These are phyloP conservation scores for Sciaenops ocellatus DNA, from an alignment of 2,797 vertebrate species.

Conservation along the genomic window DNA sequence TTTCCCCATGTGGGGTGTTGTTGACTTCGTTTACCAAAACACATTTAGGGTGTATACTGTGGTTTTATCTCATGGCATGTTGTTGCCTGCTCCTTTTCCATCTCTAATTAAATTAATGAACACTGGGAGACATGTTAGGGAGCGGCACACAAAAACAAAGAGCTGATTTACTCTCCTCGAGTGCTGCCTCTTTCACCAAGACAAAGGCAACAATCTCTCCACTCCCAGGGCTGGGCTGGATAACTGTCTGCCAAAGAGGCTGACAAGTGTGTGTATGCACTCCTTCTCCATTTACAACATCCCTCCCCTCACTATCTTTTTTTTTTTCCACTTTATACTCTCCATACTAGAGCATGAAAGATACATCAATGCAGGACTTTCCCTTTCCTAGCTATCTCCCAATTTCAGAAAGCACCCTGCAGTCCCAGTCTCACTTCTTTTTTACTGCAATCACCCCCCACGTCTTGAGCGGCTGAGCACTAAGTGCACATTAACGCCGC, in stretches of 20 bases:
- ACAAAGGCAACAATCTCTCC: conserved; percentile 74
- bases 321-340: conserved; percentile 13
- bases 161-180: conserved; percentile 73
- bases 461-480: conserved; percentile 36
- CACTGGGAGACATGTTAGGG: conserved; percentile 71
- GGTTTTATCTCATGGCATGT: conserved; percentile 63
- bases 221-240: conserved; percentile 74
- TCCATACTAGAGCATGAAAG: conserved; percentile 14
- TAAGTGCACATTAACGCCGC: conserved; percentile 61
- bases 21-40: conserved; percentile 35
- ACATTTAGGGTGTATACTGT: conserved; percentile 50
- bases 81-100: conserved; percentile 63
- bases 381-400: conserved; percentile 25
- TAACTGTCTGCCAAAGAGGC: conserved; percentile 61
- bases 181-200: conserved; percentile 61
- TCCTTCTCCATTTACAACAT: conserved; percentile 59
- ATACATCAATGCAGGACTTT: conserved; percentile 21
- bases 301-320: conserved; percentile 24
- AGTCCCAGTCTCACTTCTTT: conserved; percentile 6
- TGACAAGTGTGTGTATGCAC: conserved; percentile 45
- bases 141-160: conserved; percentile 72
- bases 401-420: conserved; percentile 44
- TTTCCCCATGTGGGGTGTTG: conserved; percentile 11
- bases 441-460: conserved; percentile 17
- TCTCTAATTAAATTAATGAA: conserved; percentile 80